Evolutionary conservation across 2,888 invertebrate species (phyloP).

Genomic region (Campoplex capitator): DNA sequence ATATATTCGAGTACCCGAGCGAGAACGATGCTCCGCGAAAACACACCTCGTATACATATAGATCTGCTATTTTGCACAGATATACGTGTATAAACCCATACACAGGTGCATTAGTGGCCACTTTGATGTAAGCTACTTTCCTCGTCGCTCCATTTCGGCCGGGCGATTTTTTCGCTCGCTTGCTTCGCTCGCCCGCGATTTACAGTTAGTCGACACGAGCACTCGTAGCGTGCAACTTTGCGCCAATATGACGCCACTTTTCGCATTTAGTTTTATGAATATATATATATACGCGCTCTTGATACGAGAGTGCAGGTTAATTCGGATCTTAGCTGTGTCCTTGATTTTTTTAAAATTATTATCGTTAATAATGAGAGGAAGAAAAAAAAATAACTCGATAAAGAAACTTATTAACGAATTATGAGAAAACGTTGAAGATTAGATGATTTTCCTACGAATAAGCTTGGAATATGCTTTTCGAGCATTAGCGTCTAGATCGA

Average conservation of each 20-base stretch:
- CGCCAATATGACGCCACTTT: conserved; percentile 76
- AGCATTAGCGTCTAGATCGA: neutral
- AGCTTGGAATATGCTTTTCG: no score
- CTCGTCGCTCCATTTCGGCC: conserved; percentile 60
- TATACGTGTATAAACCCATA: neutral
- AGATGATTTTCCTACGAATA: no score
- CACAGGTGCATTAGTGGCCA: conserved; percentile 24
- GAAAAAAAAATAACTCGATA: neutral
- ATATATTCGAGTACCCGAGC: conserved; percentile 45
- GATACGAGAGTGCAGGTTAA: neutral
- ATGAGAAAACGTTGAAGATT: neutral
- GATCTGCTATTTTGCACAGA: neutral
- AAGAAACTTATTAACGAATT: neutral
- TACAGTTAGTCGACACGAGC: conserved; percentile 78
- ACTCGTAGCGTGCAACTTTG: conserved; percentile 74
- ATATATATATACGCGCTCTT: neutral
- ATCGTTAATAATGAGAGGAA: neutral
- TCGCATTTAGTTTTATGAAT: conserved; percentile 25
- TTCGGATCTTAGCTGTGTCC: neutral
- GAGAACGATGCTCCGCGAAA: conserved; percentile 42
- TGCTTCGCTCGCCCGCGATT: conserved; percentile 68
- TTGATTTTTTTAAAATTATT: neutral
- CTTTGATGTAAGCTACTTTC: conserved; percentile 42
- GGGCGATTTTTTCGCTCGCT: conserved; percentile 35
- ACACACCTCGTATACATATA: neutral